These are phyloP conservation scores for Muscicapa adusta DNA, from an alignment of 2,113 vertebrate species.

Conservation along the genomic window DNA sequence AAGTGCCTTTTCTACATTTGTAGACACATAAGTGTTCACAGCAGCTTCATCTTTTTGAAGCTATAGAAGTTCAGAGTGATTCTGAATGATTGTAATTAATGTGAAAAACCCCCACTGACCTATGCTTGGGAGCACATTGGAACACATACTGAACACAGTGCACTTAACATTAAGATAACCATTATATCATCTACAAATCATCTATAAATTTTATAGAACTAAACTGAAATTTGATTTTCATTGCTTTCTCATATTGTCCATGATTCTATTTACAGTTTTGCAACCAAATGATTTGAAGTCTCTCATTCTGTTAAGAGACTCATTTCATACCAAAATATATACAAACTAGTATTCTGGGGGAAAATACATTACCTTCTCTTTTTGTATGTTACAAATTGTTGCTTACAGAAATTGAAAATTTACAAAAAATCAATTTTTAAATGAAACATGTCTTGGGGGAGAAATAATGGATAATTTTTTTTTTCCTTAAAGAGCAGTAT, in stretches of 20 bases:
- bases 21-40: not conserved
- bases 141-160: not conserved
- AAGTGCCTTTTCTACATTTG: not conserved
- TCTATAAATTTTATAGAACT: not conserved
- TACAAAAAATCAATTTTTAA: not conserved
- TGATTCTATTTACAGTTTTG: not conserved
- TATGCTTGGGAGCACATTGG: not conserved
- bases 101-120: not conserved
- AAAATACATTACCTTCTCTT: not conserved
- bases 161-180: not conserved
- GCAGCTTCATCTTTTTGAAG: not conserved
- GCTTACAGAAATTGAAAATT: not conserved
- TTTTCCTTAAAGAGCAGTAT: not conserved
- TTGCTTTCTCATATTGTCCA: not conserved
- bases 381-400: not conserved
- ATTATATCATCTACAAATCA: not conserved
- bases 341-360: not conserved
- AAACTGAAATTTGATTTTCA: not conserved
- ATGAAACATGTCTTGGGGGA: not conserved
- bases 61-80: not conserved
- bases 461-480: not conserved
- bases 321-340: not conserved
- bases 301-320: not conserved
- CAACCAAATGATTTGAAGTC: not conserved
- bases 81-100: not conserved